These are phyloP conservation scores for Microcebus murinus DNA, from an alignment of 2,113 vertebrate genomes.

Conservation along the genomic window DNA sequence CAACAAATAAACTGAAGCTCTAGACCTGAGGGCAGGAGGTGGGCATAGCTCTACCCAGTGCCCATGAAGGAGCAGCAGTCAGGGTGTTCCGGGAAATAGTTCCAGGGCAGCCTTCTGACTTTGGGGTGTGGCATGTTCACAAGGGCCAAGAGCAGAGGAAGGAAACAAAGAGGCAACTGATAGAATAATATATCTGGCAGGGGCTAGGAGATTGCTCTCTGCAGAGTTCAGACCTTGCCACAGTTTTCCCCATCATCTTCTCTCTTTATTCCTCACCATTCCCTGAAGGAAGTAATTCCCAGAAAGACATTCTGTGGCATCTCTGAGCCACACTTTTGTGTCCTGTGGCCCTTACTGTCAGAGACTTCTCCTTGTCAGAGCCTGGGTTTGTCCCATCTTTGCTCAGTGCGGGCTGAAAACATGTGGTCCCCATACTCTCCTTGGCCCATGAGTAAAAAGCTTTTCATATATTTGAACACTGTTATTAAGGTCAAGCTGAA, in stretches of 20 bases:
- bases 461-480: conserved; percentile 17
- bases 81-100: not conserved
- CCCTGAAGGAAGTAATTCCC: not conserved
- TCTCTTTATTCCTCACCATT: not conserved
- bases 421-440: not conserved
- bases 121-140: not conserved
- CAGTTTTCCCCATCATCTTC: not conserved
- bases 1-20: too few relatives aligned
- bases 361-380: not conserved
- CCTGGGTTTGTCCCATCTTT: not conserved
- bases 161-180: not conserved
- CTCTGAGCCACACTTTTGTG: not conserved
- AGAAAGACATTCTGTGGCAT: not conserved
- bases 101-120: not conserved
- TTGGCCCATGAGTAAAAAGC: not conserved
- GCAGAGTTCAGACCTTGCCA: not conserved
- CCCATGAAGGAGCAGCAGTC: not conserved
- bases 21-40: not conserved
- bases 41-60: not conserved
- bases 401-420: not conserved
- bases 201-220: not conserved
- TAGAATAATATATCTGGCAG: not conserved
- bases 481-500: conserved; percentile 1
- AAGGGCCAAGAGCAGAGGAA: not conserved
- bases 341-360: not conserved